These are phyloP conservation scores for Ceratina australensis DNA, from an alignment of 1,140 invertebrate species.

Conservation along the genomic window DNA sequence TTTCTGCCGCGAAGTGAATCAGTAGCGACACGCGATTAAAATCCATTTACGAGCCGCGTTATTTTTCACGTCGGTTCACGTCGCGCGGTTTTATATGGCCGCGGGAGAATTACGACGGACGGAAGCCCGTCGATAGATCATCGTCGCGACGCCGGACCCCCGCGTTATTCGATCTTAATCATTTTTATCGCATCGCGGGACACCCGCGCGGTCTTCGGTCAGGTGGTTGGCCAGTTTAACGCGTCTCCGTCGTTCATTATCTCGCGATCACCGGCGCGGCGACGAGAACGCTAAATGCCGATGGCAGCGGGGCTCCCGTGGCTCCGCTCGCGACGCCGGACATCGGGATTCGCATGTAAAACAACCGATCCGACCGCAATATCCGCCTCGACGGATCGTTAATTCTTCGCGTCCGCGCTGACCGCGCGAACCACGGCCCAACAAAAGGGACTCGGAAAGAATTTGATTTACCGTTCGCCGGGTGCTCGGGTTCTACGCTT, in stretches of 20 bases:
- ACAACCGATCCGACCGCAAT: slow-evolving; percentile 48
- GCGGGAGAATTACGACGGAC: slow-evolving; percentile 36
- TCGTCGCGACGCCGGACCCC: slow-evolving; percentile 32
- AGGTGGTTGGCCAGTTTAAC: slow-evolving; percentile 42
- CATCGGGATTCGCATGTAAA: slow-evolving; percentile 44
- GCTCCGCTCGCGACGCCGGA: slow-evolving; percentile 8
- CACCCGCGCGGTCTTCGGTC: slow-evolving; percentile 25
- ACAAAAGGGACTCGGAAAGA: slow-evolving; percentile 9
- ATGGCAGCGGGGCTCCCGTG: slow-evolving; percentile 48
- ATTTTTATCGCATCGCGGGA: slow-evolving; percentile 49
- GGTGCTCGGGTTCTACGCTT: not conserved
- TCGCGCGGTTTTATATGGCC: slow-evolving; percentile 9
- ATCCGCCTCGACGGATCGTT: slow-evolving; percentile 36
- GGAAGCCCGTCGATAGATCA: slow-evolving; percentile 49
- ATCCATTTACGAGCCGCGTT: slow-evolving; percentile 14
- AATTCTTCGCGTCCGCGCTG: slow-evolving; percentile 21
- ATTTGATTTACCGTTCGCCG: slow-evolving; percentile 22
- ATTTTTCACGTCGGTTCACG: slow-evolving; percentile 22
- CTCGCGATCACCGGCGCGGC: slow-evolving; percentile 47
- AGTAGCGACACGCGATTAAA: slow-evolving; percentile 43
- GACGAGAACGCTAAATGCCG: slow-evolving; percentile 50
- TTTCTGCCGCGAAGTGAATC: slow-evolving; percentile 13
- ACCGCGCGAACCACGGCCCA: not conserved
- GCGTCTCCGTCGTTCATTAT: slow-evolving; percentile 38
- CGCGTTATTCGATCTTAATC: slow-evolving; percentile 50